Evolutionary conservation across 1,140 invertebrate species (phyloP).

Genomic region (Drosophila carrolli): DNA sequence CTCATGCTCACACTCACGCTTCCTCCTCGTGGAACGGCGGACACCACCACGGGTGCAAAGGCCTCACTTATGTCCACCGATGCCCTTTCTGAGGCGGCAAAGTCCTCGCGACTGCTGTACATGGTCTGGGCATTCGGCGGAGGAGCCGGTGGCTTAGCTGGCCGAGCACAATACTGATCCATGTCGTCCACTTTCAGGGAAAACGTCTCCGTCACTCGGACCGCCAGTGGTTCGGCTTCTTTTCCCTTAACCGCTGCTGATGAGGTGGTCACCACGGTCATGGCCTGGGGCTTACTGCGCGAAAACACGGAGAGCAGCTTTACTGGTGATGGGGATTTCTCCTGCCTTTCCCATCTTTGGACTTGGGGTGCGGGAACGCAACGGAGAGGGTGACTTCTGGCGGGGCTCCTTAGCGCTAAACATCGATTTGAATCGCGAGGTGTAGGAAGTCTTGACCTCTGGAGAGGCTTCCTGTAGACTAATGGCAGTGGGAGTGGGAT

Average conservation of each 20-base stretch:
- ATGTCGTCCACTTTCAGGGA: conserved; percentile 82
- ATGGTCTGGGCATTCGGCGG: conserved; percentile 56
- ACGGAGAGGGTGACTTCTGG: conserved; percentile 58
- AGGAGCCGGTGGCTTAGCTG: conserved; percentile 54
- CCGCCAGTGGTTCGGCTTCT: conserved; percentile 65
- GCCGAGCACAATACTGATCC: conserved; percentile 74
- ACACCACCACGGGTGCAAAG: conserved; percentile 73
- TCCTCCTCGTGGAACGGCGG: conserved; percentile 50
- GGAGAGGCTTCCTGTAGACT: conserved; percentile 46
- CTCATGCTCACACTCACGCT: conserved; percentile 26
- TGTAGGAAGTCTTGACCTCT: conserved; percentile 68
- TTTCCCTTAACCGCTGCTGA: conserved; percentile 59
- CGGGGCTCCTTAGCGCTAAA: conserved; percentile 58
- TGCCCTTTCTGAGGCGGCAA: conserved; percentile 57
- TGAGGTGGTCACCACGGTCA: conserved; percentile 58
- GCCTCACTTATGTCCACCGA: conserved; percentile 69
- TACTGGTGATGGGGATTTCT: conserved; percentile 68
- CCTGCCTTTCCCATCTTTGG: conserved; percentile 39
- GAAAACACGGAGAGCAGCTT: conserved; percentile 65
- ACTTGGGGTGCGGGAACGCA: conserved; percentile 51
- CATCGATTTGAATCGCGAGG: conserved; percentile 74
- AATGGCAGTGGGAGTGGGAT: conserved; percentile 23
- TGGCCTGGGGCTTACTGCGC: conserved; percentile 54
- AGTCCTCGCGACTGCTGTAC: conserved; percentile 79
- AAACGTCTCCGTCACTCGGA: conserved; percentile 77